phyloP scores from a whole-genome alignment of 1,140 invertebrate species.

The Orchestia grillus region DNA sequence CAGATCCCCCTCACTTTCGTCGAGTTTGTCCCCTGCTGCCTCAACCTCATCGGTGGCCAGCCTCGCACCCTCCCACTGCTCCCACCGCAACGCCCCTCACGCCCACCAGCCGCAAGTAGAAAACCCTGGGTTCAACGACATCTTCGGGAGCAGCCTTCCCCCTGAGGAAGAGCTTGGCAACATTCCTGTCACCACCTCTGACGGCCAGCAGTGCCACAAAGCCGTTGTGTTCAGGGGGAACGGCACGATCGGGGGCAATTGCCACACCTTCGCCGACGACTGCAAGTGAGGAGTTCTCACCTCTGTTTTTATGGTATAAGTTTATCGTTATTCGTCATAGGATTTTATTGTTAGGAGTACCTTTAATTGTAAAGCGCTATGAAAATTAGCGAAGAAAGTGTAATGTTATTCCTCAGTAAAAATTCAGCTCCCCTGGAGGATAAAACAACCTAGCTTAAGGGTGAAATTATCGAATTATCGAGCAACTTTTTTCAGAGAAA shows the following conservation, averaged over 20 bases:
- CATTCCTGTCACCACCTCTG: not conserved
- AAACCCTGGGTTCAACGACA: not conserved
- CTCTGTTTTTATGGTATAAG: not conserved
- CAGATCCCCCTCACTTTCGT: not conserved
- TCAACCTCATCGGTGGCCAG: constrained; percentile 26
- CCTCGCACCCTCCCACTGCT: not conserved
- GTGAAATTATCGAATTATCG: too few species aligned
- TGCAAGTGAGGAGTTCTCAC: not conserved
- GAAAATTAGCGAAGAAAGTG: not conserved
- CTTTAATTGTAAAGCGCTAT: not conserved
- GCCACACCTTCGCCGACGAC: not conserved
- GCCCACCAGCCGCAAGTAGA: not conserved
- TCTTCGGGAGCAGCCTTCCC: not conserved
- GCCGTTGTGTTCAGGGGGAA: not conserved
- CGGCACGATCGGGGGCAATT: not conserved
- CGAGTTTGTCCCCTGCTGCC: constrained; percentile 18
- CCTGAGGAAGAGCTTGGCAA: not conserved
- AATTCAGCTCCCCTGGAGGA: too few species aligned
- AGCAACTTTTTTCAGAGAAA: too few species aligned
- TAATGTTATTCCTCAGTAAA: too few species aligned
- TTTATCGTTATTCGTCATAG: not conserved
- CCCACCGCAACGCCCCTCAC: not conserved
- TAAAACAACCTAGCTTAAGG: too few species aligned
- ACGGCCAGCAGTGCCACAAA: not conserved
- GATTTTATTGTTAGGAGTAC: not conserved